Percentiles rank a stretch among this genome's conserved stretches.
These are phyloP conservation scores for Alca torda DNA, from an alignment of 2,797 vertebrate species.

Conservation along the genomic window DNA sequence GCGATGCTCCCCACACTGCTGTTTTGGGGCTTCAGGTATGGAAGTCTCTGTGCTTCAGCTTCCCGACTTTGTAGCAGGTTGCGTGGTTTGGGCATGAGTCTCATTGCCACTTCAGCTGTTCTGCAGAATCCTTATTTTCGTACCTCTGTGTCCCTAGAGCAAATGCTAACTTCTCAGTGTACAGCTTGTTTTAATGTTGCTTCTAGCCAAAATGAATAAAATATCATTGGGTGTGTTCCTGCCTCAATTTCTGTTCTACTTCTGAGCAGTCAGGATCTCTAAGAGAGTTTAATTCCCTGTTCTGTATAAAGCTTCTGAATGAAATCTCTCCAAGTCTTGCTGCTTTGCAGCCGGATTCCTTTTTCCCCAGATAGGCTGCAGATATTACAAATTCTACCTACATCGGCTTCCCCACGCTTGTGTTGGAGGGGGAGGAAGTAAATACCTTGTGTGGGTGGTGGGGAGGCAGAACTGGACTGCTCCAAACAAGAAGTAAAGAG, in stretches of 20 bases:
- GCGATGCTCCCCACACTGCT: not conserved
- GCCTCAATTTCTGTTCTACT: slow-evolving; percentile 7
- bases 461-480: not conserved
- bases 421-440: not conserved
- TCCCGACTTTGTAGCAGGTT: not conserved
- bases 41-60: not conserved
- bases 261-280: not conserved
- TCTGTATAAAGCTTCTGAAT: not conserved
- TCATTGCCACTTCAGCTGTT: not conserved
- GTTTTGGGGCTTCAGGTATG: not conserved
- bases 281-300: not conserved
- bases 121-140: slow-evolving; percentile 3
- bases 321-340: not conserved
- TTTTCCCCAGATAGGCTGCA: not conserved
- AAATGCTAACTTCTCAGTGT: not conserved
- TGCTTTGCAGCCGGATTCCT: not conserved
- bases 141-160: slow-evolving; percentile 10
- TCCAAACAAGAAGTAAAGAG: not conserved
- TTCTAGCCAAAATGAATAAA: slow-evolving; percentile 53
- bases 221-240: slow-evolving; percentile 27
- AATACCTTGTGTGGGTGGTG: not conserved
- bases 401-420: not conserved
- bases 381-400: not conserved
- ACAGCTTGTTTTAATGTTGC: slow-evolving; percentile 24
- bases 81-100: rapidly evolving